Evolutionary conservation across 2,113 vertebrate genomes (phyloP).

Genomic region (Dasyurus viverrinus): DNA sequence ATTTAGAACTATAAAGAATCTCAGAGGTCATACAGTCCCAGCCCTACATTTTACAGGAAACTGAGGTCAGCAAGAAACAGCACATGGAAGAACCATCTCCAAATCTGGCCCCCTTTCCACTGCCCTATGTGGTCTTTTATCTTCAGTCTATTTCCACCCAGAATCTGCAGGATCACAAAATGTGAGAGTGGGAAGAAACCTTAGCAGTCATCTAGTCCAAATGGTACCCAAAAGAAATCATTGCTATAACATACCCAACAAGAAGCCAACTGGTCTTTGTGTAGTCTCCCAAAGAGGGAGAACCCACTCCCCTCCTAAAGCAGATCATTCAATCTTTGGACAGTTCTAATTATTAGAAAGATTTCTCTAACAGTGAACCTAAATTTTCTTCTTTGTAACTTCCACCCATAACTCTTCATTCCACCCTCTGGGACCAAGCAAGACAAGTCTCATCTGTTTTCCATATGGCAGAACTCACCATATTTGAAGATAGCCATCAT

Average conservation of each 20-base stretch:
- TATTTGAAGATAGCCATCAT: neutral
- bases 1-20: neutral
- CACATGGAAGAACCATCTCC: neutral
- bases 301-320: neutral
- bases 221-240: neutral
- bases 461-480: neutral
- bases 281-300: neutral
- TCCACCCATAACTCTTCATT: neutral
- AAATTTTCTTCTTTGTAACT: neutral
- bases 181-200: neutral
- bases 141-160: conserved; percentile 22
- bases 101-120: neutral
- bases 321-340: neutral
- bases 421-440: neutral
- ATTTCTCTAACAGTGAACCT: neutral
- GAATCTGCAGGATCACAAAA: neutral
- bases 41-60: neutral
- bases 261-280: neutral
- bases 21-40: neutral
- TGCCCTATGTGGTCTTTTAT: neutral
- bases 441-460: neutral
- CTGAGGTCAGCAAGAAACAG: neutral
- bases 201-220: neutral
- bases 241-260: neutral
- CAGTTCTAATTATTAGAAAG: neutral